Conservation (phyloP, 1,140 invertebrate species). For the Venturia canescens region DNA sequence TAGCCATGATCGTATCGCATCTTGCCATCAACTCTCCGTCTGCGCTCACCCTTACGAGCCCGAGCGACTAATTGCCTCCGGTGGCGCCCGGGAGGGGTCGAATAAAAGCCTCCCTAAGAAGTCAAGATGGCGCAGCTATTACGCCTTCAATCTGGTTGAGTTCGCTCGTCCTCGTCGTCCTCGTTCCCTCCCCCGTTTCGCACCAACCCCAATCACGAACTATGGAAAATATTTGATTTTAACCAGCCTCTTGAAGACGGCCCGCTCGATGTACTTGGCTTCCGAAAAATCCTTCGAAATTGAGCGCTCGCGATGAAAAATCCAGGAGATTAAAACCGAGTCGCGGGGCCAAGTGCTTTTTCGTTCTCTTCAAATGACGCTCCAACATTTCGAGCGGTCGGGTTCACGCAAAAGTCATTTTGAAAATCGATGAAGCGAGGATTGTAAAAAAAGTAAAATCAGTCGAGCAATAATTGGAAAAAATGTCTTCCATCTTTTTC, state of each 20-base stretch:
- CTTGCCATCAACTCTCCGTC: constrained; percentile 23
- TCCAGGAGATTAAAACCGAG: too few species aligned
- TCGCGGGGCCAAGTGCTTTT: too few species aligned
- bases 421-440: too few species aligned
- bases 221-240: constrained; percentile 49
- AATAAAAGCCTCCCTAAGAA: constrained; percentile 54
- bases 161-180: constrained; percentile 2
- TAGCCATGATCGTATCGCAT: constrained; percentile 42
- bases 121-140: constrained; percentile 74
- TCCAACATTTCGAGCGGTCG: background rate
- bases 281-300: too few species aligned
- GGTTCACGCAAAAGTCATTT: background rate
- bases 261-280: too few species aligned
- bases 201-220: constrained; percentile 9
- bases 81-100: constrained; percentile 64
- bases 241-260: background rate
- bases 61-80: constrained; percentile 55
- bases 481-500: background rate
- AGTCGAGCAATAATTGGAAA: background rate
- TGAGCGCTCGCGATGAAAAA: too few species aligned
- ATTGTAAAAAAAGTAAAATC: background rate
- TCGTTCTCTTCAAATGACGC: too few species aligned
- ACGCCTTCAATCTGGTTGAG: constrained; percentile 71
- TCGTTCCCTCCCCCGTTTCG: constrained; percentile 37
- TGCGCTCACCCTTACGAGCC: constrained; percentile 29